Conservation (phyloP, 1,140 invertebrate species). For the Ceratitis capitata region DNA sequence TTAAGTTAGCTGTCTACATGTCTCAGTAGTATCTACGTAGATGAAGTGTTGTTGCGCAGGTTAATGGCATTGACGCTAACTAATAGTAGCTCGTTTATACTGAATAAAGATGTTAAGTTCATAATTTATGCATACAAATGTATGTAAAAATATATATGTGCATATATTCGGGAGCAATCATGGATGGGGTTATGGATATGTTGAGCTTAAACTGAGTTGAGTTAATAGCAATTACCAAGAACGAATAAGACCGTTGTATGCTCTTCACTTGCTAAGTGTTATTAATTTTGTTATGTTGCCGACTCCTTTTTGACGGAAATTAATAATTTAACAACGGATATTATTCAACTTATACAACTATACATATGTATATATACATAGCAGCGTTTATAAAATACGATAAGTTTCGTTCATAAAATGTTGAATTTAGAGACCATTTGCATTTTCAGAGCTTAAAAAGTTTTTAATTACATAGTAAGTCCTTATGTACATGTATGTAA, state of each 20-base stretch:
- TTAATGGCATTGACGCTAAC: conserved; percentile 29
- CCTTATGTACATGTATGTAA: too few species aligned
- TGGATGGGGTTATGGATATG: neutral
- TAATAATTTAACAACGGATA: conserved; percentile 12
- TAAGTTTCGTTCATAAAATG: neutral
- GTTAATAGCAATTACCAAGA: too few species aligned
- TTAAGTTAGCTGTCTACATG: neutral
- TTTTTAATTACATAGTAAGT: too few species aligned
- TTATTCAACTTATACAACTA: neutral
- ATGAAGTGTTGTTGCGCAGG: neutral
- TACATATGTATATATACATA: neutral
- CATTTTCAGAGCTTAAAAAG: neutral
- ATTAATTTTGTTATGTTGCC: neutral
- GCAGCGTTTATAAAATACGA: neutral
- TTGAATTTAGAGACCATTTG: neutral
- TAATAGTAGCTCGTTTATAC: conserved; percentile 15
- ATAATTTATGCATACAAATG: conserved; percentile 9
- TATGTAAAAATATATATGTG: neutral
- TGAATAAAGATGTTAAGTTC: conserved; percentile 11
- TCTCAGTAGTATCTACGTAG: neutral
- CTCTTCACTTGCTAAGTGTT: neutral
- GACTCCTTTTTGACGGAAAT: conserved; percentile 12
- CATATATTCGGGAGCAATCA: neutral
- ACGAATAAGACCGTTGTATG: neutral
- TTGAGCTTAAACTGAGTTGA: neutral